phyloP scores from a whole-genome alignment of 2,797 vertebrate species.

The Poecilia picta region DNA sequence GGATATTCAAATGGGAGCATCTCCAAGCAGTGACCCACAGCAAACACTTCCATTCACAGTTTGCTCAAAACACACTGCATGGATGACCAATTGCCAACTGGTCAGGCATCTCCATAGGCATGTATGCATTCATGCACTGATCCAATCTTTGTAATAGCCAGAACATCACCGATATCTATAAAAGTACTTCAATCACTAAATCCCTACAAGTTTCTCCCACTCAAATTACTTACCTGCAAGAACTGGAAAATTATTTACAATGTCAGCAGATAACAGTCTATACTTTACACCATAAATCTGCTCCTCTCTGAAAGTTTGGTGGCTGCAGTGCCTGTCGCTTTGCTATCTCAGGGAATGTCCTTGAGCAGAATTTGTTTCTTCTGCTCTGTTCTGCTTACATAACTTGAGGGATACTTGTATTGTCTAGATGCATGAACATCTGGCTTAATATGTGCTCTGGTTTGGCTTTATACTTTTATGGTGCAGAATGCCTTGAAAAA shows the following conservation, averaged over 20 bases:
- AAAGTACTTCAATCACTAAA: background rate
- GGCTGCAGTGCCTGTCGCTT: constrained; percentile 28
- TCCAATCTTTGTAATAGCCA: background rate
- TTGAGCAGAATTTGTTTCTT: constrained; percentile 51
- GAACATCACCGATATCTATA: constrained; percentile 1
- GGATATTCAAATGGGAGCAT: constrained; percentile 44
- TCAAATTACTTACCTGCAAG: background rate
- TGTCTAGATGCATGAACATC: constrained; percentile 48
- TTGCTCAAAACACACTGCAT: constrained; percentile 58
- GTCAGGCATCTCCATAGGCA: constrained; percentile 16
- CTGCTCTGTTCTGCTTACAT: constrained; percentile 35
- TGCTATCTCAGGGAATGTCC: constrained; percentile 41
- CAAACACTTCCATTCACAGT: constrained; percentile 66
- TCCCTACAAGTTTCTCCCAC: background rate
- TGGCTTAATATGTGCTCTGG: background rate
- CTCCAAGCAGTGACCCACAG: constrained; percentile 67
- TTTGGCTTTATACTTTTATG: constrained; percentile 7
- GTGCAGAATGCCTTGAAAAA: background rate
- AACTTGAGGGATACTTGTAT: constrained; percentile 45
- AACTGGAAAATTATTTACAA: background rate
- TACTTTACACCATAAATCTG: constrained; percentile 1
- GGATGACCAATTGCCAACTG: constrained; percentile 55
- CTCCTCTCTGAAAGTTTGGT: constrained; percentile 6
- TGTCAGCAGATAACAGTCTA: background rate
- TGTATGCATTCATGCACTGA: constrained; percentile 4